A percentile compares a stretch with the other conserved stretches of the same genome.
Conservation (phyloP, 2,113 vertebrate genomes). For the Rana temporaria region DNA sequence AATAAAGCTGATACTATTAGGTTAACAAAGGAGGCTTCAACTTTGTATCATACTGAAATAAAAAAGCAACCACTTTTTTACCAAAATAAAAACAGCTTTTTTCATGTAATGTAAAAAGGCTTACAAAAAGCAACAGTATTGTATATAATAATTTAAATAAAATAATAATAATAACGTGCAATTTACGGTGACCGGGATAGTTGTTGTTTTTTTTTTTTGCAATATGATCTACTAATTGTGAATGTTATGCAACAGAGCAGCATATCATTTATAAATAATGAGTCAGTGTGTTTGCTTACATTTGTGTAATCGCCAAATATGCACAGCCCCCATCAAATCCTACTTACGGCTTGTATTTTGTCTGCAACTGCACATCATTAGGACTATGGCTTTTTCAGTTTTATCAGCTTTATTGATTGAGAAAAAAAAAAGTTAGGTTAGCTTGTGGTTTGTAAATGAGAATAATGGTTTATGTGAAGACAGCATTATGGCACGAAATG, state of each 20-base stretch:
- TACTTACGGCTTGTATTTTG: slow-evolving; percentile 10
- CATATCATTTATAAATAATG: slow-evolving; percentile 40
- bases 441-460: background rate
- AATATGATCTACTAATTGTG: background rate
- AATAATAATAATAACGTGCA: background rate
- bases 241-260: slow-evolving; percentile 11
- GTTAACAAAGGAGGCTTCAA: background rate
- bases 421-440: slow-evolving; percentile 15
- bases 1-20: background rate
- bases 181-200: too few relatives aligned
- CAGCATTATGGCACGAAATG: background rate
- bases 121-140: too few relatives aligned
- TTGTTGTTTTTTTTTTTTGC: background rate
- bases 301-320: slow-evolving; percentile 25
- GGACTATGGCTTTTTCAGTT: background rate
- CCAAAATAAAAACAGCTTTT: too few relatives aligned
- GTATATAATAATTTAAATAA: too few relatives aligned
- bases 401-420: background rate
- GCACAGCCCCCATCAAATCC: background rate
- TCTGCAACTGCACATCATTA: slow-evolving; percentile 36
- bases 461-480: background rate
- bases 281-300: slow-evolving; percentile 30
- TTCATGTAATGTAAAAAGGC: background rate
- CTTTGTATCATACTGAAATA: background rate
- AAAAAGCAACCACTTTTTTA: too few relatives aligned